A percentile compares a stretch with the other conserved stretches of the same genome.
Conservation (phyloP, 2,797 vertebrate species). For the Channallabes apus region DNA sequence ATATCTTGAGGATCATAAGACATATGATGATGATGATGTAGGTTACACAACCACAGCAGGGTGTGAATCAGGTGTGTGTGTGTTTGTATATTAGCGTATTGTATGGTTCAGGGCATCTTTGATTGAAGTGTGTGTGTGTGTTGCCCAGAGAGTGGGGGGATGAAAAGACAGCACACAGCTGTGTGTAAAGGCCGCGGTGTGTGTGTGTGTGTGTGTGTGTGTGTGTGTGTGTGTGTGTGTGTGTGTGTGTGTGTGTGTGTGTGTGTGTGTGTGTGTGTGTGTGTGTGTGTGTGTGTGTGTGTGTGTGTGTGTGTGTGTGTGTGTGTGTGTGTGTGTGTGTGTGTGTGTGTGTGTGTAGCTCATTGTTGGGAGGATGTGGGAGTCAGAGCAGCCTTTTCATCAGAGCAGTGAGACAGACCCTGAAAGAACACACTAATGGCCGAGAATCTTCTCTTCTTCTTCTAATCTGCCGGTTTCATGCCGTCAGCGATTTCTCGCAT, state of each 20-base stretch:
- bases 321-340: too few species aligned
- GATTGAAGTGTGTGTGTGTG: not conserved
- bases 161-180: conserved; percentile 37
- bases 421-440: conserved; percentile 19
- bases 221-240: too few species aligned
- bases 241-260: too few species aligned
- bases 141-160: conserved; percentile 13
- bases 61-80: not conserved
- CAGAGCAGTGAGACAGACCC: not conserved
- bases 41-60: too few species aligned
- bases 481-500: not conserved
- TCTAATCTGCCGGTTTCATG: not conserved
- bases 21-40: too few species aligned
- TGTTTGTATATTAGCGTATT: not conserved
- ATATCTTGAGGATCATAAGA: not conserved
- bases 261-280: too few species aligned
- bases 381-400: conserved; percentile 40
- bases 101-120: not conserved
- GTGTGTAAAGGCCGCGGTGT: conserved; percentile 36
- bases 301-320: too few species aligned
- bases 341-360: conserved; percentile 3
- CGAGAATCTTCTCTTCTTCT: conserved; percentile 6
- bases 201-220: too few species aligned
- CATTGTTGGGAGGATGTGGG: conserved; percentile 42
- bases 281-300: too few species aligned